These are phyloP conservation scores for Riptortus pedestris DNA, from an alignment of 1,140 invertebrate genomes.

Conservation along the genomic window DNA sequence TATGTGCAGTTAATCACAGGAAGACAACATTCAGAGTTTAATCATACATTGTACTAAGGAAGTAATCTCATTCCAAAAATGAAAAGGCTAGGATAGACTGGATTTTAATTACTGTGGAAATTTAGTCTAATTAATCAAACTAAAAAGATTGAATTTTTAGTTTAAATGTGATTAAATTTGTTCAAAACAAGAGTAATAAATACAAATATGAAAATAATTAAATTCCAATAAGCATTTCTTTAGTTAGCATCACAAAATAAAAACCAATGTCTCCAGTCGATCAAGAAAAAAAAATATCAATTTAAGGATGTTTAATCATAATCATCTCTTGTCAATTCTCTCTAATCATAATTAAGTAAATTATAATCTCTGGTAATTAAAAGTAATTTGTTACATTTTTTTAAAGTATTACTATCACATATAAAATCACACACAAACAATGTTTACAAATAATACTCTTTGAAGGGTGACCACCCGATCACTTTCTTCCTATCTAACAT, in stretches of 20 bases:
- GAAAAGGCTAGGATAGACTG: no score
- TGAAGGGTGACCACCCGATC: neutral
- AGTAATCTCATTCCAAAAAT: no score
- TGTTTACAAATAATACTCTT: conserved; percentile 4
- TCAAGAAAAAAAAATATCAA: neutral
- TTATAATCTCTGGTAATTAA: conserved; percentile 6
- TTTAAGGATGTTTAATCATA: neutral
- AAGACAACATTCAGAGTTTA: no score
- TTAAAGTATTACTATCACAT: conserved; percentile 11
- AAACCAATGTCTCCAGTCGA: neutral
- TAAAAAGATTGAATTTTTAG: no score
- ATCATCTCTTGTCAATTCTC: neutral
- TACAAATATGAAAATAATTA: no score
- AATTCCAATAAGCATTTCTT: no score
- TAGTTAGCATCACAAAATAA: neutral
- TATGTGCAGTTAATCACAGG: no score
- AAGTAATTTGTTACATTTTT: neutral
- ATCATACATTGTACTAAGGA: no score
- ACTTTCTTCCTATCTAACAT: neutral
- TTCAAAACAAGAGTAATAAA: no score
- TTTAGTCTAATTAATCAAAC: no score
- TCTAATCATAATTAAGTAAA: neutral
- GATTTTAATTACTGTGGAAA: no score
- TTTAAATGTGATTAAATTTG: no score
- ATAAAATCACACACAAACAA: conserved; percentile 12